Evolutionary conservation across 1,140 invertebrate genomes (phyloP).

Genomic region (Drosophila grimshawi): DNA sequence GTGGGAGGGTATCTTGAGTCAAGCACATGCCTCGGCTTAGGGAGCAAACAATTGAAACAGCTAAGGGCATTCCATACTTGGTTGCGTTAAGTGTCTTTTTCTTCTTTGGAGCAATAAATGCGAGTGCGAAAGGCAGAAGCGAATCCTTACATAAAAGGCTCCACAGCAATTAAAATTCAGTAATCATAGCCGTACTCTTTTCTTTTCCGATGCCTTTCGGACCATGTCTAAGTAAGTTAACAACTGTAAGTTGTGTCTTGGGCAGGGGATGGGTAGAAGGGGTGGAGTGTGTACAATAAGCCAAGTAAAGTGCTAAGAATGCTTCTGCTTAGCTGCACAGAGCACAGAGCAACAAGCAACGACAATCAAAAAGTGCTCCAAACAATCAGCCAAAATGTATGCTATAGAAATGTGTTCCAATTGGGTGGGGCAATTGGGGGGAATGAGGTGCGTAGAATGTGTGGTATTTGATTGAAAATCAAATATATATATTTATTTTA

Average conservation of each 20-base stretch:
- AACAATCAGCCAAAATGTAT: slow-evolving; percentile 16
- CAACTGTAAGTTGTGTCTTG: slow-evolving; percentile 20
- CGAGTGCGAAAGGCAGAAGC: slow-evolving; percentile 6
- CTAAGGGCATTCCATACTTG: slow-evolving; percentile 30
- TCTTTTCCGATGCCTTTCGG: background rate
- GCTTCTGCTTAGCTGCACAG: slow-evolving; percentile 11
- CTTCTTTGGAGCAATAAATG: slow-evolving; percentile 29
- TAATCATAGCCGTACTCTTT: slow-evolving; percentile 23
- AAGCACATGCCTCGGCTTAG: slow-evolving; percentile 19
- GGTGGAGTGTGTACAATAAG: background rate
- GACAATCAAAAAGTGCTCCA: background rate
- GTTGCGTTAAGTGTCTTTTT: slow-evolving; percentile 30
- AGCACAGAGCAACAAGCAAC: slow-evolving; percentile 2
- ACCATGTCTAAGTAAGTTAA: slow-evolving; percentile 16
- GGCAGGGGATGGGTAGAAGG: background rate
- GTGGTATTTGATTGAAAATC: background rate
- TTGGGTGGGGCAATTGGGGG: background rate
- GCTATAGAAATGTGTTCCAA: background rate
- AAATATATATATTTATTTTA: slow-evolving; percentile 12
- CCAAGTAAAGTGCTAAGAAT: slow-evolving; percentile 17
- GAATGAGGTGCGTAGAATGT: background rate
- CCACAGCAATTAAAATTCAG: slow-evolving; percentile 51
- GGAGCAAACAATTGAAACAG: slow-evolving; percentile 40
- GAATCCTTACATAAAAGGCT: slow-evolving; percentile 13
- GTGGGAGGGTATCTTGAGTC: background rate